Evolutionary conservation across 2,888 invertebrate genomes (phyloP).

Genomic region (Acrobasis suavella): DNA sequence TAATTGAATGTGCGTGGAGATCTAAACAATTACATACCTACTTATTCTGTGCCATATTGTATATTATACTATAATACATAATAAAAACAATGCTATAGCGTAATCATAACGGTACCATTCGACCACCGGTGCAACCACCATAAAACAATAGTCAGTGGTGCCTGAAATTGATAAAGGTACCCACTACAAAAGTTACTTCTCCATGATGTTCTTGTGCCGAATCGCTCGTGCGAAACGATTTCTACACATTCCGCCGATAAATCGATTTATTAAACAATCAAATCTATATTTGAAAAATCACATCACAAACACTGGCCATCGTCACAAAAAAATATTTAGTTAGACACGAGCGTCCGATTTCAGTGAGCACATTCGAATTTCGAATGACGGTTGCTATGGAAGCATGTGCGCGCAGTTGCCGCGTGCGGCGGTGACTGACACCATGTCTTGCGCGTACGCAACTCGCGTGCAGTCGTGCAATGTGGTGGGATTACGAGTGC

Average conservation of each 20-base stretch:
- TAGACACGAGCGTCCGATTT: constrained; percentile 32
- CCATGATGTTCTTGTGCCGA: constrained; percentile 56
- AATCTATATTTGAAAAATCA: constrained; percentile 35
- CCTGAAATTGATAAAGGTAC: constrained; percentile 65
- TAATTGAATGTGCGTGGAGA: constrained; percentile 5
- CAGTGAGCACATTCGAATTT: constrained; percentile 44
- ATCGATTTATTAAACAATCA: constrained; percentile 33
- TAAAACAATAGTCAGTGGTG: constrained; percentile 61
- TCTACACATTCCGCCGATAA: constrained; percentile 62
- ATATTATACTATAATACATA: constrained; percentile 20
- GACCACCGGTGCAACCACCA: constrained; percentile 59
- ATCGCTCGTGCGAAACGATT: constrained; percentile 64
- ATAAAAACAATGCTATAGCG: constrained; percentile 26
- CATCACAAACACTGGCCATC: constrained; percentile 40
- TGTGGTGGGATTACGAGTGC: constrained; percentile 50
- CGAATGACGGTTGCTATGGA: constrained; percentile 37
- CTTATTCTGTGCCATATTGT: constrained; percentile 10
- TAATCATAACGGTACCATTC: constrained; percentile 49
- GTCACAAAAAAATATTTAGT: constrained; percentile 28
- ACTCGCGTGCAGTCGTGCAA: constrained; percentile 43
- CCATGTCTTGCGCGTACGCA: constrained; percentile 46
- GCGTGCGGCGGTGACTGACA: constrained; percentile 58
- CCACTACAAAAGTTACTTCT: constrained; percentile 55
- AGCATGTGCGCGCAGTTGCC: constrained; percentile 54
- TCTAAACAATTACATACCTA: not conserved